Conservation (phyloP, 2,888 invertebrate species). For the Agrochola lota region DNA sequence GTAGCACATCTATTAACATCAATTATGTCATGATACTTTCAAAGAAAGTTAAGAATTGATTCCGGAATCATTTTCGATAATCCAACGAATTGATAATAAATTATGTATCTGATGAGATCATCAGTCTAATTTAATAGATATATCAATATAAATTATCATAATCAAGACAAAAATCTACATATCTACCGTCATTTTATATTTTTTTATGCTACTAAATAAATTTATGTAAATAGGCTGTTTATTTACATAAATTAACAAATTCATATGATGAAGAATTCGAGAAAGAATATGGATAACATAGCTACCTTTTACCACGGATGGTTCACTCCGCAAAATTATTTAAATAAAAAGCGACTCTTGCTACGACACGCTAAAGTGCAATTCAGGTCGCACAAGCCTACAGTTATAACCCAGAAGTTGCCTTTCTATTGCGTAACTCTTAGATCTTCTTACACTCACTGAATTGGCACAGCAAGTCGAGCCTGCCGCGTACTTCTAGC, state of each 20-base stretch:
- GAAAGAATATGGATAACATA: constrained; percentile 10
- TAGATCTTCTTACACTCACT: too few species aligned
- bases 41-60: background rate
- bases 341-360: too few species aligned
- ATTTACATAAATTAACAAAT: constrained; percentile 4
- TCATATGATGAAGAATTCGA: background rate
- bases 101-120: constrained; percentile 43
- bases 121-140: background rate
- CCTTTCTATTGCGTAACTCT: too few species aligned
- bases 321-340: too few species aligned
- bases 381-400: too few species aligned
- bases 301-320: background rate
- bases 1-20: background rate
- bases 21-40: constrained; percentile 24
- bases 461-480: too few species aligned
- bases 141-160: constrained; percentile 11
- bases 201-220: background rate
- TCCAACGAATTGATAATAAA: background rate
- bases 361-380: too few species aligned
- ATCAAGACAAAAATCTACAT: constrained; percentile 13
- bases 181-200: background rate
- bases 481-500: too few species aligned
- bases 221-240: too few species aligned
- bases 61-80: constrained; percentile 39
- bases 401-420: too few species aligned